These are phyloP conservation scores for Campoplex capitator DNA, from an alignment of 2,888 invertebrate genomes.

Conservation along the genomic window DNA sequence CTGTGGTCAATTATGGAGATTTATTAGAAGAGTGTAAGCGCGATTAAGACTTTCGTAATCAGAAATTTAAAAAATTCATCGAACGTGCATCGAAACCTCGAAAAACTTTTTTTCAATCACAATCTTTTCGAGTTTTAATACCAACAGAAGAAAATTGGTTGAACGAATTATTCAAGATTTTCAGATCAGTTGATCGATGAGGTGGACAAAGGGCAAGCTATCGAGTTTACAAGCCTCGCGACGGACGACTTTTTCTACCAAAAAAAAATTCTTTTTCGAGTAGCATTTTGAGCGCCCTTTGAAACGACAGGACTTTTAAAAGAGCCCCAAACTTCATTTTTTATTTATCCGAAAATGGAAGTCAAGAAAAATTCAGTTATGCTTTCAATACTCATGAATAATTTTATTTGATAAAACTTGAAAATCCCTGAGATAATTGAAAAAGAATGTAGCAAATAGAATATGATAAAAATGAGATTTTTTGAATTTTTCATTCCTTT, in stretches of 20 bases:
- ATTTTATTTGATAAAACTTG: neutral
- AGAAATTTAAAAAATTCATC: neutral
- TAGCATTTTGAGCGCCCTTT: too few relatives aligned
- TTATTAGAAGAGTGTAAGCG: conserved; percentile 16
- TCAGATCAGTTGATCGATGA: too few relatives aligned
- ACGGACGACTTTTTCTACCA: too few relatives aligned
- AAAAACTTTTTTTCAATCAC: neutral
- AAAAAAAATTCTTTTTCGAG: too few relatives aligned
- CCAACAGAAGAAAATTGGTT: neutral
- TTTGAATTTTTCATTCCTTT: too few relatives aligned
- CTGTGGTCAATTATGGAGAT: conserved; percentile 83
- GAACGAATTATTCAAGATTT: too few relatives aligned
- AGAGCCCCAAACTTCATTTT: neutral
- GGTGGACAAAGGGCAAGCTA: too few relatives aligned
- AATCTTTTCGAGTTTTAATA: neutral
- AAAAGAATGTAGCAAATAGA: too few relatives aligned
- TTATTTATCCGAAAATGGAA: neutral
- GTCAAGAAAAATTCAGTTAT: neutral
- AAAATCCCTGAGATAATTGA: too few relatives aligned
- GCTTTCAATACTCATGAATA: neutral
- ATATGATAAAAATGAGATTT: too few relatives aligned
- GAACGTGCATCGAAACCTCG: neutral
- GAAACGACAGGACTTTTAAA: too few relatives aligned
- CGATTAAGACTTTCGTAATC: neutral
- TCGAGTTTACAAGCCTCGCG: too few relatives aligned